Evolutionary conservation across 2,113 vertebrate genomes (phyloP).

Genomic region (Periophthalmus modestus): DNA sequence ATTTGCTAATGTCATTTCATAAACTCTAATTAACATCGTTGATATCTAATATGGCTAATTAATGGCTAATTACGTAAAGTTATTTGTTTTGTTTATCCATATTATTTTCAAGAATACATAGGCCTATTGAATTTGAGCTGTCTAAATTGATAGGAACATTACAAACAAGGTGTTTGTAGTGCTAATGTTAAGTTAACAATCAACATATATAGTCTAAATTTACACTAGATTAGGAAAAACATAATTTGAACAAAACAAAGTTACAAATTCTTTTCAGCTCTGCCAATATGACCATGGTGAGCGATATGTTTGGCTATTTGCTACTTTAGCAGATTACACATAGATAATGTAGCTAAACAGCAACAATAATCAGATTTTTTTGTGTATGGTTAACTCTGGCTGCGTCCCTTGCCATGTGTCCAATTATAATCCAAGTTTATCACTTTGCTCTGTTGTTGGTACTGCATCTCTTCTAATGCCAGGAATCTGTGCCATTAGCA

Average conservation of each 20-base stretch:
- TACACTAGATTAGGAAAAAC: background rate
- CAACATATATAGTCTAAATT: too few species aligned
- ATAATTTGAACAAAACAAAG: background rate
- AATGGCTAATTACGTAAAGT: too few species aligned
- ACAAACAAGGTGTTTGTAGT: background rate
- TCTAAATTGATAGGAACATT: too few species aligned
- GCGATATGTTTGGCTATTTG: background rate
- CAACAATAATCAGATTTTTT: background rate
- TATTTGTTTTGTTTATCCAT: too few species aligned
- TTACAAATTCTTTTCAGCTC: background rate
- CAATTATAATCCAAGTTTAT: constrained; percentile 1
- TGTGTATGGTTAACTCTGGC: background rate
- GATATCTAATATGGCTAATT: too few species aligned
- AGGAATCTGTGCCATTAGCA: constrained; percentile 24
- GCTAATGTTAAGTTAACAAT: background rate
- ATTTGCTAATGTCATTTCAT: background rate
- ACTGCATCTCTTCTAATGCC: constrained; percentile 1
- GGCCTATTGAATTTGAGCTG: background rate
- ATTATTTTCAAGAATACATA: too few species aligned
- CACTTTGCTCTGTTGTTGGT: background rate
- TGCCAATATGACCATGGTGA: background rate
- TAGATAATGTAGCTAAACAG: background rate
- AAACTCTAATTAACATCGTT: too few species aligned
- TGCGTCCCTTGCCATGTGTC: background rate
- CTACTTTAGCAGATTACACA: background rate